Evolutionary conservation across 2,113 vertebrate genomes (phyloP), one percentile per base, ranked within the genome.

Genomic region (Marmota flaviventris): DNA sequence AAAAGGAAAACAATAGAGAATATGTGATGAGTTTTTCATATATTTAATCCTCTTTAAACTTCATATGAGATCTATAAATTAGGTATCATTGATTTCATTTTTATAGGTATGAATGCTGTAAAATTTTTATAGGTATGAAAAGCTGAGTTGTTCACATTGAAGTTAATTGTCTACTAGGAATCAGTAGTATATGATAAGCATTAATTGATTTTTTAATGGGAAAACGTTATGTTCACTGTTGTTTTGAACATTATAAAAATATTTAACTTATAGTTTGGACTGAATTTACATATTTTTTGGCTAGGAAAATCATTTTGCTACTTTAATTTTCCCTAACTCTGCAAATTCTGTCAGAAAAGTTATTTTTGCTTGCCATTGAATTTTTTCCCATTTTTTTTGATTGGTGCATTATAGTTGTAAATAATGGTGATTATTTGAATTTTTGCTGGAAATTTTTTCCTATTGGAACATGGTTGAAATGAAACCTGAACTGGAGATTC

Each of bases 271-370:
- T 32, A 10, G 7, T 93, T 94, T 92, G 29, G 37, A 22, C 63
- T 83, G 48, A 83, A 6, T 42, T 51, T 56, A 5, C 29, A 42
- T 75, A 45, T 58, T 95, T 16, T 51, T 82, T 85, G 63, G 8
- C 27, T 53, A 37, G 65, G 75, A 89, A 78, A 87, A 67, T 87
- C 14, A 89, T 75, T 95, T 94, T 82, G 29, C 42, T 88, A 14
- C 18, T 93, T 88, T 88, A 25, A 22, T 89, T 97, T 94, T 96
- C n/a, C 6, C 42, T 92, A 76, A 56, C 45, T 92, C 5, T 86
- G 27, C 34, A 94, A 17, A 82, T 97, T 89, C n/a, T 87, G 22
- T 95, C 56, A 79, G 87, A 89, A 88, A 95, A 81, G n/a, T 85
- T 91, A 79, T 86, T 92, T 97, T 45, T 73, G 77, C 89, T 58